phyloP scores from a whole-genome alignment of 2,888 invertebrate species.

The Bombylius major region DNA sequence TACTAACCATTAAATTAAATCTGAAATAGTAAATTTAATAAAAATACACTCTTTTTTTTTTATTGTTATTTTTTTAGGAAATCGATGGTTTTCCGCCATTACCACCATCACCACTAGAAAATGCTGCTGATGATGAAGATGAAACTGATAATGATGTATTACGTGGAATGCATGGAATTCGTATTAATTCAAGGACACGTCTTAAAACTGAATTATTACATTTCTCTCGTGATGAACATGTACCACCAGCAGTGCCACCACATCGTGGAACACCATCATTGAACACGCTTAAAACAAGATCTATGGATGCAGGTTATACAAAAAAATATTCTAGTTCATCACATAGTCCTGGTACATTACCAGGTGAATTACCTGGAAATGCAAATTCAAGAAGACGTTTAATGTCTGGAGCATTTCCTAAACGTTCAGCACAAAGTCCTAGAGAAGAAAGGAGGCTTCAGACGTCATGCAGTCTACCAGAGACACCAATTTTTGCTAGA shows the following conservation, averaged over 20 bases:
- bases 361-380: constrained; percentile 51
- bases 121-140: constrained; percentile 35
- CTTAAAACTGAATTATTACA: constrained; percentile 14
- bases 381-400: constrained; percentile 33
- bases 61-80: constrained; percentile 16
- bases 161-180: constrained; percentile 13
- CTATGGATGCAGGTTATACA: constrained; percentile 71
- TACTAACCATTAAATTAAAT: too few species aligned
- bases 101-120: constrained; percentile 71
- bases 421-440: constrained; percentile 41
- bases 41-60: not conserved
- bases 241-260: constrained; percentile 59
- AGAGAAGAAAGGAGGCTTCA: constrained; percentile 54
- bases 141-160: constrained; percentile 14
- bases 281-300: constrained; percentile 68
- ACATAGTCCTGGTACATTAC: constrained; percentile 53
- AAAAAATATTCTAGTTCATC: constrained; percentile 44
- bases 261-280: constrained; percentile 48
- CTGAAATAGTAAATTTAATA: too few species aligned
- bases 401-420: constrained; percentile 34
- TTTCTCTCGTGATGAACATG: constrained; percentile 21
- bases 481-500: constrained; percentile 75
- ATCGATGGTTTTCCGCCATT: constrained; percentile 55
- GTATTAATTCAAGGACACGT: constrained; percentile 15
- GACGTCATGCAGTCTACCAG: constrained; percentile 77